phyloP scores from a whole-genome alignment of 1,140 invertebrate species.

The Trachymyrmex cornetzi region DNA sequence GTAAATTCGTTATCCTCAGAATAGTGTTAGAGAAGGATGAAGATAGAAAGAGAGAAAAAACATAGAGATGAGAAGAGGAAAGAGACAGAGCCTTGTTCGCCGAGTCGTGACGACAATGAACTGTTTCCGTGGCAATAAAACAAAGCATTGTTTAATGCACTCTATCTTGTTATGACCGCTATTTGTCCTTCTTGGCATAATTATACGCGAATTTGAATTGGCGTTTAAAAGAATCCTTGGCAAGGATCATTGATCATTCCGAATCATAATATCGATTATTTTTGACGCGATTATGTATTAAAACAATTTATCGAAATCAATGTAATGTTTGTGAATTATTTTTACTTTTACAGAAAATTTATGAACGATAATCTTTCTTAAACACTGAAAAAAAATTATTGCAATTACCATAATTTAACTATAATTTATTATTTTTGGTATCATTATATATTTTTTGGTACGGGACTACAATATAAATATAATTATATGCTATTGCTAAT shows the following conservation, averaged over 20 bases:
- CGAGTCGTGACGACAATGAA: slow-evolving; percentile 72
- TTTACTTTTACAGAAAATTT: not conserved
- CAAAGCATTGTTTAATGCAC: slow-evolving; percentile 68
- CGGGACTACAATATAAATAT: too few relatives aligned
- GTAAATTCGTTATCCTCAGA: slow-evolving; percentile 71
- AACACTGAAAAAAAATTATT: not conserved
- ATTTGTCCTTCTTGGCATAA: slow-evolving; percentile 30
- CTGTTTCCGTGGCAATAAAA: slow-evolving; percentile 67
- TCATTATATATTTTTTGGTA: too few relatives aligned
- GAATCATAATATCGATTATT: not conserved
- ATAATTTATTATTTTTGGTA: too few relatives aligned
- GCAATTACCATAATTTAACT: too few relatives aligned
- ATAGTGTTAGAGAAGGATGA: not conserved
- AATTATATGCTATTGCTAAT: too few relatives aligned
- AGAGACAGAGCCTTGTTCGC: slow-evolving; percentile 26
- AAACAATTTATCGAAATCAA: not conserved
- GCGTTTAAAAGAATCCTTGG: not conserved
- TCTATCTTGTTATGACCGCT: slow-evolving; percentile 5
- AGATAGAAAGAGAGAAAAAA: not conserved
- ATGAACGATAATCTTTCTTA: not conserved
- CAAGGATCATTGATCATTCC: not conserved
- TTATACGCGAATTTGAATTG: slow-evolving; percentile 12
- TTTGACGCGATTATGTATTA: not conserved
- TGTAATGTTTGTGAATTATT: not conserved
- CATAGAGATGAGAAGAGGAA: not conserved